These are phyloP conservation scores for Rana temporaria DNA, from an alignment of 2,113 vertebrate species.

Conservation along the genomic window DNA sequence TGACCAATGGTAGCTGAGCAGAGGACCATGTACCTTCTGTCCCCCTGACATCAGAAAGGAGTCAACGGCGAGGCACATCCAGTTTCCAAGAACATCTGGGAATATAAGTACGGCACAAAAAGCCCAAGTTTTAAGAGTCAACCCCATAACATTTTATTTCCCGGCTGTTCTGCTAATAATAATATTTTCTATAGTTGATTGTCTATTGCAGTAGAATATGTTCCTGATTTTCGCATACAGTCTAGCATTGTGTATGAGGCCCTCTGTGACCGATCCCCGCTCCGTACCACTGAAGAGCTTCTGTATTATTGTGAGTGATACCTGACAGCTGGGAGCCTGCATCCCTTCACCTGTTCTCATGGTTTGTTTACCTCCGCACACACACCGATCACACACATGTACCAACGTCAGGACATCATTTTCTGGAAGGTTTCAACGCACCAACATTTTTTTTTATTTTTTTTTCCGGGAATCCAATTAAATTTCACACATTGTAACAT, in stretches of 20 bases:
- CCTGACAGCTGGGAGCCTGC: conserved; percentile 31
- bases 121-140: no score
- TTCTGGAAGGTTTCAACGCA: conserved; percentile 29
- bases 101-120: no score
- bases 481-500: conserved; percentile 12
- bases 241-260: conserved; percentile 13
- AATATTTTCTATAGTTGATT: conserved; percentile 25
- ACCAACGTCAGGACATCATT: conserved; percentile 21
- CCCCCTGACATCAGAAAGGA: no score
- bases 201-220: neutral
- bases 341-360: conserved; percentile 28
- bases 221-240: neutral
- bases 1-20: no score
- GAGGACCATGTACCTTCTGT: no score
- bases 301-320: conserved; percentile 27
- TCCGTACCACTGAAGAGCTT: conserved; percentile 10
- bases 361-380: conserved; percentile 20
- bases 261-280: conserved; percentile 23
- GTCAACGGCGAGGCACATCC: no score
- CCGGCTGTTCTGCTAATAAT: neutral
- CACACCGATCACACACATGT: conserved; percentile 2
- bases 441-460: conserved; percentile 5
- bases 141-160: neutral
- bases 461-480: conserved; percentile 43
- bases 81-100: no score